Evolutionary conservation across 2,113 vertebrate genomes (phyloP), one percentile per base, ranked within the genome.

Genomic region (Ranitomeya imitator): DNA sequence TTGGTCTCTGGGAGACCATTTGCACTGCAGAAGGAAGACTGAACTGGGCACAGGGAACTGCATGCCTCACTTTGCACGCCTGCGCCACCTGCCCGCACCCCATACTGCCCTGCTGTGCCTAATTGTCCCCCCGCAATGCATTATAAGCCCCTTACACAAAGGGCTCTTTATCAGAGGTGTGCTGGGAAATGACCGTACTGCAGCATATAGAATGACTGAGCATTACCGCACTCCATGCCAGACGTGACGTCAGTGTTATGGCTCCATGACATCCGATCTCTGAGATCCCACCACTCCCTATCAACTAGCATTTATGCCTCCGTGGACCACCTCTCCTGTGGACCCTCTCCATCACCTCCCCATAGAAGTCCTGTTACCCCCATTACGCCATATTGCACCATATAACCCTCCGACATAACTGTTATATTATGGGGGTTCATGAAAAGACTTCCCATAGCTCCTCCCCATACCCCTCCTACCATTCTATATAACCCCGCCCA

Each of bases 1-100:
- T 73, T 67, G 79, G 87, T 88, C 87, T 88, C 80, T 83, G 80
- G 4, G 87, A 88, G 87, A 88, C 69, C 81, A 73, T 54, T 60
- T 88, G 86, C 67, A 83, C 86, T 81, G 79, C 63, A 52, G 78
- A 84, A 84, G 82, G 82, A 84, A 84, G 82, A 84, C 23, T 8
- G 19, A 14, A 65, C 74, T 78, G 85, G 78, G 85, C 45, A 79
- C 76, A 54, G 26, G 14, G 37, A 61, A 61, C 71, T 83, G 86
- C 86, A 88, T 88, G 86, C 52, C 69, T 61, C 74, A 67, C 85
- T 14, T 65, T 67, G 51, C 69, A 60, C 76, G 57, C 85, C 73
- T 86, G 71, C 85, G 19, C 71, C 73, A 77, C 73, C 85, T 86
- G 71, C 73, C 73, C 74, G 84, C 84, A 54, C 19, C 83, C 85